Evolutionary conservation across 1,140 invertebrate genomes (phyloP).

Genomic region (Drosophila orosa): DNA sequence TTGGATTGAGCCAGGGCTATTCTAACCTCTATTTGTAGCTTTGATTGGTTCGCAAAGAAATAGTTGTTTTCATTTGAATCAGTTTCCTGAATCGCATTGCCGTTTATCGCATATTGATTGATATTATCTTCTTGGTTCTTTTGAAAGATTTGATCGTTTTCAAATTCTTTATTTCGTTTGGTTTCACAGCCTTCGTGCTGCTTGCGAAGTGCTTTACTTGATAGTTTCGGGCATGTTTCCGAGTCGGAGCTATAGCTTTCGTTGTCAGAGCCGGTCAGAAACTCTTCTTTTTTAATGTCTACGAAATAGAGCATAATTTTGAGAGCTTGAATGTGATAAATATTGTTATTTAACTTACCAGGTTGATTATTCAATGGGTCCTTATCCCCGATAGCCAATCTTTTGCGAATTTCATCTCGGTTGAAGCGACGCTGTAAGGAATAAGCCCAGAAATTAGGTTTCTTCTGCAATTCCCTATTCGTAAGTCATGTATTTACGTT

Average conservation of each 20-base stretch:
- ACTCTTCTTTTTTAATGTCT: conserved; percentile 96
- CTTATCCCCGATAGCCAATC: conserved; percentile 33
- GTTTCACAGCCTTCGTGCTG: conserved; percentile 16
- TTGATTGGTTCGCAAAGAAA: conserved; percentile 92
- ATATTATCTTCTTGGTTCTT: conserved; percentile 30
- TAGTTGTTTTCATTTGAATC: conserved; percentile 83
- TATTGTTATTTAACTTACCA: neutral
- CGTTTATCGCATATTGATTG: conserved; percentile 18
- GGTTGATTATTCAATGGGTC: conserved; percentile 24
- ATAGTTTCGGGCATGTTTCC: conserved; percentile 85
- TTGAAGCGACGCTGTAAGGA: conserved; percentile 31
- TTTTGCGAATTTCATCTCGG: conserved; percentile 36
- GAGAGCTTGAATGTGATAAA: neutral
- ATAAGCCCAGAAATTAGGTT: too few species aligned
- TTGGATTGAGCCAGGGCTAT: conserved; percentile 95
- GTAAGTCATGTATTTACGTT: conserved; percentile 14
- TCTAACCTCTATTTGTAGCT: conserved; percentile 94
- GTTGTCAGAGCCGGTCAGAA: conserved; percentile 90
- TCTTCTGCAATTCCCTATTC: neutral
- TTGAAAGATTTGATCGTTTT: conserved; percentile 38
- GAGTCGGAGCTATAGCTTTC: conserved; percentile 90
- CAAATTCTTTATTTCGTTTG: conserved; percentile 18
- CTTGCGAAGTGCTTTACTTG: conserved; percentile 39
- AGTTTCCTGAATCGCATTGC: conserved; percentile 3
- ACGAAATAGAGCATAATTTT: conserved; percentile 83